Evolutionary conservation across 2,797 vertebrate genomes (phyloP).

Genomic region (Xenopus petersii): DNA sequence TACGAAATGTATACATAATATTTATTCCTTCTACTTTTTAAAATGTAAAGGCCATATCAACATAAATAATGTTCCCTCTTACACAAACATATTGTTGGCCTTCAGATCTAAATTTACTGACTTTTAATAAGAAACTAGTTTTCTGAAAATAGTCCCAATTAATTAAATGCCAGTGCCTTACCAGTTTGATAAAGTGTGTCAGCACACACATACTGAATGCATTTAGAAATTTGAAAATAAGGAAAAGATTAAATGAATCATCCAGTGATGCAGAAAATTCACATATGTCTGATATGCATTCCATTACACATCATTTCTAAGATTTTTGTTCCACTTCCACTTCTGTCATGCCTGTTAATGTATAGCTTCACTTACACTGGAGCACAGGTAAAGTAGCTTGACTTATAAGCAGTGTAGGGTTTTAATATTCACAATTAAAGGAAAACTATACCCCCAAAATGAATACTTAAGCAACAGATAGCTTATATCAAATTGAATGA

Average conservation of each 20-base stretch:
- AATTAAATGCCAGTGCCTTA: neutral
- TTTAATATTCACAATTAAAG: conserved; percentile 9
- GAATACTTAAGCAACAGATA: too few species aligned
- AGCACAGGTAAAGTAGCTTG: neutral
- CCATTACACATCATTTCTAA: conserved; percentile 57
- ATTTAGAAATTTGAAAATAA: neutral
- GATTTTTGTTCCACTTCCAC: neutral
- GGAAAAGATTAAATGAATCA: neutral
- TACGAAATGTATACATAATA: too few species aligned
- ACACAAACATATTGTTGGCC: too few species aligned
- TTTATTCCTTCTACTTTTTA: too few species aligned
- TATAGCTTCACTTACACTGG: too few species aligned
- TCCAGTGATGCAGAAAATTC: conserved; percentile 66
- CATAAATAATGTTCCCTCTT: too few species aligned
- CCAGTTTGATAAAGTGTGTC: neutral
- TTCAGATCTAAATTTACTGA: too few species aligned
- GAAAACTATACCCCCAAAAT: too few species aligned
- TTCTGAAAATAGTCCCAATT: neutral
- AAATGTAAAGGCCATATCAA: too few species aligned
- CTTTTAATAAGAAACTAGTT: too few species aligned
- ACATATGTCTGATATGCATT: conserved; percentile 72
- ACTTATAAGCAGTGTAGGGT: neutral
- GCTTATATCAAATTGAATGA: too few species aligned
- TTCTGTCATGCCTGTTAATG: neutral
- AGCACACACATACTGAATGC: neutral